Evolutionary conservation across 2,113 vertebrate species (phyloP).

Genomic region (Propithecus coquereli): DNA sequence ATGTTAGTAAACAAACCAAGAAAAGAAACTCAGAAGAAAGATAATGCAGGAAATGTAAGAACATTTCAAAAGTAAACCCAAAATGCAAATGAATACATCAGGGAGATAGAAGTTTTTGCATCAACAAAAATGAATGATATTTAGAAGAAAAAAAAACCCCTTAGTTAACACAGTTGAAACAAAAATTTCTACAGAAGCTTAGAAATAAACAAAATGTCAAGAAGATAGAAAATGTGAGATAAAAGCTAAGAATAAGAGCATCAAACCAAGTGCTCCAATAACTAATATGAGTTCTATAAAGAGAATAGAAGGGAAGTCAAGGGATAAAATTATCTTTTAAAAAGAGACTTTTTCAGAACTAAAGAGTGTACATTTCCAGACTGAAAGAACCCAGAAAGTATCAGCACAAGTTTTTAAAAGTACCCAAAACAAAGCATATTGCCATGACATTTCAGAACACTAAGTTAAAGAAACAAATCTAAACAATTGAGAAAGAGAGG

Average conservation of each 20-base stretch:
- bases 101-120: neutral
- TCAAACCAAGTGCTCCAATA: neutral
- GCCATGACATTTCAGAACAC: neutral
- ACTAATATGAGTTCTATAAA: neutral
- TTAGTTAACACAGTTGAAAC: neutral
- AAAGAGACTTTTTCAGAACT: neutral
- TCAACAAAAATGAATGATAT: neutral
- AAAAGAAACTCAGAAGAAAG: neutral
- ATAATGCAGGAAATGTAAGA: neutral
- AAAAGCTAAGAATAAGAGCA: constrained; percentile 11
- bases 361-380: neutral
- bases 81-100: neutral
- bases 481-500: neutral
- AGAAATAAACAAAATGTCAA: neutral
- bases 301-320: neutral
- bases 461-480: neutral
- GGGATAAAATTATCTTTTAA: neutral
- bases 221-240: neutral
- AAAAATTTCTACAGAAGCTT: neutral
- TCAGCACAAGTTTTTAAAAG: neutral
- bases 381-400: neutral
- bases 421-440: neutral
- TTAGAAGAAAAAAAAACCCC: neutral
- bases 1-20: neutral
- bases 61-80: constrained; percentile 16